phyloP scores from a whole-genome alignment of 2,888 invertebrate genomes.

The Trissoscelio sp. region DNA sequence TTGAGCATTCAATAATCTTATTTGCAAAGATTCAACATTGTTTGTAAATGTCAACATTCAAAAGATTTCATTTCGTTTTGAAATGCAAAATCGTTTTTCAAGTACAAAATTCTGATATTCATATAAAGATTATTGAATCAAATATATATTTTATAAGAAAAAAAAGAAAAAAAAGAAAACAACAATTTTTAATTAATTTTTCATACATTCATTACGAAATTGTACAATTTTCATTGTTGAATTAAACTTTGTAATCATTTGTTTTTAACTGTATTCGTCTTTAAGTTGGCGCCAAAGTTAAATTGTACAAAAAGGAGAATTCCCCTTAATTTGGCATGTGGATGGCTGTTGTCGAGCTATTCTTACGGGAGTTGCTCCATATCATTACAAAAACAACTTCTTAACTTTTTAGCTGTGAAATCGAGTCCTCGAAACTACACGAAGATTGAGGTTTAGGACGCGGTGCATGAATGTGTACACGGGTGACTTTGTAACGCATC shows the following conservation, averaged over 20 bases:
- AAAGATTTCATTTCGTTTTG: background rate
- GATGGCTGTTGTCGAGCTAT: background rate
- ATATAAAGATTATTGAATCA: no score
- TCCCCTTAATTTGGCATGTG: conserved; percentile 6
- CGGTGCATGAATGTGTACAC: background rate
- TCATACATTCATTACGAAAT: no score
- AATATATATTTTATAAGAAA: no score
- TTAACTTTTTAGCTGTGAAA: conserved; percentile 17
- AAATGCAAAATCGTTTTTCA: no score
- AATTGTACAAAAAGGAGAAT: conserved; percentile 10
- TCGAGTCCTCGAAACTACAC: conserved; percentile 16
- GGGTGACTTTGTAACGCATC: background rate
- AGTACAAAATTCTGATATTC: background rate
- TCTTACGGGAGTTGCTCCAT: conserved; percentile 6
- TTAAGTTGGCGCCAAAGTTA: background rate
- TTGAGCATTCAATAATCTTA: conserved; percentile 10
- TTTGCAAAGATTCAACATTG: background rate
- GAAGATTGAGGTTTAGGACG: conserved; percentile 10
- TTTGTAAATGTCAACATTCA: background rate
- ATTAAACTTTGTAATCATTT: no score
- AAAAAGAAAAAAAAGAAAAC: background rate
- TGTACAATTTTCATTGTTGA: no score
- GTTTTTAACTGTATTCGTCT: background rate
- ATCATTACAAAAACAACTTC: conserved; percentile 24
- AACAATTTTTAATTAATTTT: no score